A percentile compares a stretch with the other conserved stretches of the same genome.
These are phyloP conservation scores for Hapalemur alaotrensis DNA, from an alignment of 2,797 vertebrate genomes.

Conservation along the genomic window DNA sequence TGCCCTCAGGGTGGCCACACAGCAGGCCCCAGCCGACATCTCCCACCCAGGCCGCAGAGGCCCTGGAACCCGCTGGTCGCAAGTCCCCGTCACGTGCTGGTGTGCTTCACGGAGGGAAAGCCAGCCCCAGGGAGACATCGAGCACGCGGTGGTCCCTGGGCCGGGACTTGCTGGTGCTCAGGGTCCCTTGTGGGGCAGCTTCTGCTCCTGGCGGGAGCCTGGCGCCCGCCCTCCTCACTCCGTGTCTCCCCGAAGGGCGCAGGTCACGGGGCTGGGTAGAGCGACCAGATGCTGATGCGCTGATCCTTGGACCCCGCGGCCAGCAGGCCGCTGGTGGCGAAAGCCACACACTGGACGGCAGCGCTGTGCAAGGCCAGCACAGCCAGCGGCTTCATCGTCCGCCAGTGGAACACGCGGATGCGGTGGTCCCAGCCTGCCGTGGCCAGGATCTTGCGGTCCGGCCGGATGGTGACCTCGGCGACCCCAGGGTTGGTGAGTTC, in stretches of 20 bases:
- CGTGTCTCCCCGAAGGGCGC: neutral
- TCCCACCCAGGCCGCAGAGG: neutral
- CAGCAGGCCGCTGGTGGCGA: slow-evolving; percentile 90
- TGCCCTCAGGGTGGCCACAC: neutral
- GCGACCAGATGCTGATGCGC: slow-evolving; percentile 95
- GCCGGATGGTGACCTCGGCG: slow-evolving; percentile 90
- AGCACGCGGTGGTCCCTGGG: neutral
- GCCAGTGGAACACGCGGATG: slow-evolving; percentile 94
- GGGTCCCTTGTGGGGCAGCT: neutral
- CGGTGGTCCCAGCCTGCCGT: slow-evolving; percentile 95
- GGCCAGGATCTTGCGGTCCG: slow-evolving; percentile 91
- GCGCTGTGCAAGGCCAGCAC: slow-evolving; percentile 94
- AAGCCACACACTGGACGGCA: slow-evolving; percentile 90
- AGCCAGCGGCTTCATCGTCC: slow-evolving; percentile 92
- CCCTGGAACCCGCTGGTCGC: neutral
- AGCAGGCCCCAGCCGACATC: neutral
- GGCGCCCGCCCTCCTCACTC: neutral
- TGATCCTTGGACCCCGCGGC: slow-evolving; percentile 95
- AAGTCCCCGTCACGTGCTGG: neutral
- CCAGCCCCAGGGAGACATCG: neutral
- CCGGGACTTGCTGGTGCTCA: neutral
- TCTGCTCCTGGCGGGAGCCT: neutral
- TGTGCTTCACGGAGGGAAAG: neutral
- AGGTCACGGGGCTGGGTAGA: slow-evolving; percentile 23
- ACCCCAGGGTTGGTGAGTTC: slow-evolving; percentile 93